Evolutionary conservation across 2,888 invertebrate genomes (phyloP).

Genomic region (Drosophila planitibia): DNA sequence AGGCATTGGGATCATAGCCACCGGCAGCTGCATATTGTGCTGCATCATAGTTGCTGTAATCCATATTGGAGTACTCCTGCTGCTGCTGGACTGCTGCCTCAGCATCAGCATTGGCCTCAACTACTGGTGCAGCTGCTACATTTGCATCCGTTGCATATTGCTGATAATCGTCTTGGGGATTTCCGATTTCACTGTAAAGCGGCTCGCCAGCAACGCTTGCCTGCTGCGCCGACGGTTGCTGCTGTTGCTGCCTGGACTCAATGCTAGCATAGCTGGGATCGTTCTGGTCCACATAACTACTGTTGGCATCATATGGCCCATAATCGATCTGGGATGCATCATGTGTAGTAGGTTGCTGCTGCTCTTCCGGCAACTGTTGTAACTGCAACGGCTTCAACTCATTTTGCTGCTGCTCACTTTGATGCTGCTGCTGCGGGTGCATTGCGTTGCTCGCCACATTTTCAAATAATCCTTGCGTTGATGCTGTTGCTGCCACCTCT

Average conservation of each 20-base stretch:
- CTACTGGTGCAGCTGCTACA: constrained; percentile 40
- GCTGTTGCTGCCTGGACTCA: constrained; percentile 49
- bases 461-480: constrained; percentile 62
- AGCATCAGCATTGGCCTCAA: constrained; percentile 22
- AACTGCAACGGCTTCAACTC: constrained; percentile 11
- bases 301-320: constrained; percentile 54
- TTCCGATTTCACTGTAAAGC: constrained; percentile 71
- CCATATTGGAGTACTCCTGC: constrained; percentile 75
- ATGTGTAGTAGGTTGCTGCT: constrained; percentile 22
- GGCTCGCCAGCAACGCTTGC: constrained; percentile 49
- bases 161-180: constrained; percentile 69
- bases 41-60: constrained; percentile 83
- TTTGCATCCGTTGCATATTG: constrained; percentile 58
- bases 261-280: constrained; percentile 70
- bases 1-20: constrained; percentile 81
- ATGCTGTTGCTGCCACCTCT: constrained; percentile 4
- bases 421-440: constrained; percentile 19
- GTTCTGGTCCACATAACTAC: constrained; percentile 48
- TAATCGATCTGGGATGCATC: constrained; percentile 52
- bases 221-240: constrained; percentile 32
- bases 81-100: constrained; percentile 34
- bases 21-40: constrained; percentile 66
- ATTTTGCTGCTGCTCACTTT: constrained; percentile 7
- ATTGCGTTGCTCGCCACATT: constrained; percentile 60
- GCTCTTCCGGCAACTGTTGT: constrained; percentile 25